Conservation (phyloP, 2,797 vertebrate species). For the Leucoraja ocellata region DNA sequence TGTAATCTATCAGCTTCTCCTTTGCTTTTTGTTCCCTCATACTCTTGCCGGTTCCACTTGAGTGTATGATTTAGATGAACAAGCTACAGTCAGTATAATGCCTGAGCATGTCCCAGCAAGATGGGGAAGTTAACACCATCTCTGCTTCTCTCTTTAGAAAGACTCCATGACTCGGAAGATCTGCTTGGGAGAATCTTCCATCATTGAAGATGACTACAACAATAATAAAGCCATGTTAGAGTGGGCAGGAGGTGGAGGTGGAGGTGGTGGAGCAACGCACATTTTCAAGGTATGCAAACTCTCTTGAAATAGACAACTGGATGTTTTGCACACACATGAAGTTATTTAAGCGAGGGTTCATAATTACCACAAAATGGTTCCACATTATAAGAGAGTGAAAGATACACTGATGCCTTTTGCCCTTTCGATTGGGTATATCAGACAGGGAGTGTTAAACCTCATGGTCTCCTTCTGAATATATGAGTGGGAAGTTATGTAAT, state of each 20-base stretch:
- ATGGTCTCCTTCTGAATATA: background rate
- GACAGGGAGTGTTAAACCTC: background rate
- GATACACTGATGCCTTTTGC: background rate
- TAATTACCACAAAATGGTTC: background rate
- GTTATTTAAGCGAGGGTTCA: too few relatives aligned
- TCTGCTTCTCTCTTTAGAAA: conserved; percentile 52
- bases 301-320: background rate
- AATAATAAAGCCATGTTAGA: conserved; percentile 50
- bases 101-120: background rate
- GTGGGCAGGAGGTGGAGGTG: conserved; percentile 81
- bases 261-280: conserved; percentile 79
- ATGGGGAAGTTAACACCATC: background rate
- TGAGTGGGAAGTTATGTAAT: background rate
- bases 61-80: background rate
- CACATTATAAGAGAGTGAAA: background rate
- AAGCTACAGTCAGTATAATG: background rate
- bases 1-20: background rate
- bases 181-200: conserved; percentile 74
- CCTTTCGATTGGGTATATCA: background rate
- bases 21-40: background rate
- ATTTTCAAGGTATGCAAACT: conserved; percentile 67
- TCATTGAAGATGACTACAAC: conserved; percentile 67
- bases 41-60: background rate
- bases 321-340: background rate
- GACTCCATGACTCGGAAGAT: conserved; percentile 71